Evolutionary conservation across 2,113 vertebrate species (phyloP), one percentile per base, ranked within the genome.

Genomic region (Solenodon paradoxus): DNA sequence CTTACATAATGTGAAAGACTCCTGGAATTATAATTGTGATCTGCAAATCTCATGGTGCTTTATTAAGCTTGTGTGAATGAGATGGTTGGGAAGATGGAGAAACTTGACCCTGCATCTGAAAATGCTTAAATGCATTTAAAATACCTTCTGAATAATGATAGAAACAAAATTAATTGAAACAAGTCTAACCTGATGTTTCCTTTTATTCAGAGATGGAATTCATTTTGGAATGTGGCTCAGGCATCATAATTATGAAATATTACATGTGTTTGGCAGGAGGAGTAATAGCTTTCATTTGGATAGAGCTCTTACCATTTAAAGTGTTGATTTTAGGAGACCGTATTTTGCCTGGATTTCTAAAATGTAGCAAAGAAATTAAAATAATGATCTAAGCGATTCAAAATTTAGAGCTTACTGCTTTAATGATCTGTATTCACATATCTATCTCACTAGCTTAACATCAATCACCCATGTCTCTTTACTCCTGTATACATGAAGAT

Each of bases 311-410:
- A 11, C 78, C 68, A 2, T 16, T 15, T 59, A 24, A 10, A 75
- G 69, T 71, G 40, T 51, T 84, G 40, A 26, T 42, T 22, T 83
- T 38, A 83, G 19, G 22, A 49, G 38, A 40, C 77, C n/a, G 1
- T 17, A 9, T 63, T 79, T 72, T 45, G 49, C 59, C 57, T 78
- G 26, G 15, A n/a, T 71, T 89, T 89, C 12, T 22, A 17, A 68
- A 63, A 7, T 87, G 75, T 82, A 92, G 47, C 51, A 72, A 32
- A 88, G 75, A 71, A n/a, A 97, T 88, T 92, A 49, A 85, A 84
- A 80, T 45, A 68, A 59, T 79, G 26, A 80, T 30, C 30, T 17
- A 69, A 2, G 40, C 57, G 72, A 87, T 79, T 93, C 57, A 72
- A 83, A 95, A 63, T 15, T 38, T 16, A 82, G 53, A 78, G 11